Evolutionary conservation across 2,797 vertebrate genomes (phyloP).

Genomic region (Peromyscus melanophrys): DNA sequence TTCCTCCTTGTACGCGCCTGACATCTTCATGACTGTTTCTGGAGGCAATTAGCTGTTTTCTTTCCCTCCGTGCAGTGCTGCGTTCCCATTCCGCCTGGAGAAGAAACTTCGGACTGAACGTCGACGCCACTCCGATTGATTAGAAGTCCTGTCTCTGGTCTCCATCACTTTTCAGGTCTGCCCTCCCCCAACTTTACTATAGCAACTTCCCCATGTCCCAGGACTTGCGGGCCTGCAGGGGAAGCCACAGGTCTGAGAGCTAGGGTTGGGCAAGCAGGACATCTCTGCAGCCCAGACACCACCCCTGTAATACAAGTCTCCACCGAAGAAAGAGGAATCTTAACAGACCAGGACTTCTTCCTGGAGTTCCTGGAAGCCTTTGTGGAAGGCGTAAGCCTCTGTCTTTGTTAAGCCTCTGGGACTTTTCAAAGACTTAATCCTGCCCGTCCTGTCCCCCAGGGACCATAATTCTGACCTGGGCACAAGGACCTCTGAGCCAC

Average conservation of each 20-base stretch:
- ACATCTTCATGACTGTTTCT: neutral
- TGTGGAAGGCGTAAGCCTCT: neutral
- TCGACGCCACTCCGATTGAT: neutral
- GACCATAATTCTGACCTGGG: slow-evolving; percentile 15
- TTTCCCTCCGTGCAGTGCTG: neutral
- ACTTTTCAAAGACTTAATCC: neutral
- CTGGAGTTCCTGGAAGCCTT: neutral
- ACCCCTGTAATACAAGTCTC: neutral
- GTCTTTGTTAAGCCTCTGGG: slow-evolving; percentile 15
- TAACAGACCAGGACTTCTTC: neutral
- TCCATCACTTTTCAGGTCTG: neutral
- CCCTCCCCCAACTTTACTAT: neutral
- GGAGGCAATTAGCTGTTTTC: neutral
- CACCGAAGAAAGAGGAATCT: neutral
- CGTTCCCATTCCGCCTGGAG: neutral
- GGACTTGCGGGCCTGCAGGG: neutral
- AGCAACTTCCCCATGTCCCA: neutral
- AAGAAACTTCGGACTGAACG: neutral
- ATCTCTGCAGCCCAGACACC: neutral
- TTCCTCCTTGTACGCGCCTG: neutral
- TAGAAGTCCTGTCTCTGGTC: neutral
- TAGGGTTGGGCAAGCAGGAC: neutral
- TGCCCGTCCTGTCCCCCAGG: slow-evolving; percentile 29
- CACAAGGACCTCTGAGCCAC: neutral
- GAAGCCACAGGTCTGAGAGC: neutral